A percentile compares a stretch with the other conserved stretches of the same genome.
These are phyloP conservation scores for Orgyia antiqua DNA, from an alignment of 2,888 invertebrate genomes.

Conservation along the genomic window DNA sequence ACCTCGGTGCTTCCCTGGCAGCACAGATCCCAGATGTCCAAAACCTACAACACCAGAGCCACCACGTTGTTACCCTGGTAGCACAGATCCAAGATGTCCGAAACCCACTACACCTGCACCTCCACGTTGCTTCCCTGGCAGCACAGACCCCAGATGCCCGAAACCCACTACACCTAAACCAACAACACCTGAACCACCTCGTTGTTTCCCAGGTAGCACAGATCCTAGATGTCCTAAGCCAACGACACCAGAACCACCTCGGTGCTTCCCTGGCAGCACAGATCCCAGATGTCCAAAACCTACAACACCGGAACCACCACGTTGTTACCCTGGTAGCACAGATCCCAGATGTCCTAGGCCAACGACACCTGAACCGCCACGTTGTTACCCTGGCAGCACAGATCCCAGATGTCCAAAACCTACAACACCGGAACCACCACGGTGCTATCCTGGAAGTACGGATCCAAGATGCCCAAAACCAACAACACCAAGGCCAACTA, in stretches of 20 bases:
- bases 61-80: conserved; percentile 29
- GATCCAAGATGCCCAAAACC: conserved; percentile 37
- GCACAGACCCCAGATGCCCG: conserved; percentile 27
- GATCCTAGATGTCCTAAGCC: conserved; percentile 36
- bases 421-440: conserved; percentile 1
- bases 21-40: conserved; percentile 4
- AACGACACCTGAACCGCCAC: conserved; percentile 2
- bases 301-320: conserved; percentile 21
- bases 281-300: conserved; percentile 30
- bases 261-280: conserved; percentile 15
- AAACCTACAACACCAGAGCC: conserved; percentile 24
- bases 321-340: conserved; percentile 1
- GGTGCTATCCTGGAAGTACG: conserved; percentile 38
- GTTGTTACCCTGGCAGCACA: conserved; percentile 2
- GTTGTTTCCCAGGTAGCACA: conserved; percentile 38
- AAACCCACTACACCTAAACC: conserved; percentile 29
- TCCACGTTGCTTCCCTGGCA: conserved; percentile 35
- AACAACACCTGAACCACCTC: conserved; percentile 22
- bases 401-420: conserved; percentile 2
- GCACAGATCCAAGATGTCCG: conserved; percentile 22
- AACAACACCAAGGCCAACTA: conserved; percentile 25
- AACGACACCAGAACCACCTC: conserved; percentile 25
- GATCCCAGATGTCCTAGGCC: conserved; percentile 3
- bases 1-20: conserved; percentile 39
- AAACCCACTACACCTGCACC: conserved; percentile 27